Base-by-base conservation (phyloP, 2,113 vertebrate species). In the Halichoerus grypus region DNA sequence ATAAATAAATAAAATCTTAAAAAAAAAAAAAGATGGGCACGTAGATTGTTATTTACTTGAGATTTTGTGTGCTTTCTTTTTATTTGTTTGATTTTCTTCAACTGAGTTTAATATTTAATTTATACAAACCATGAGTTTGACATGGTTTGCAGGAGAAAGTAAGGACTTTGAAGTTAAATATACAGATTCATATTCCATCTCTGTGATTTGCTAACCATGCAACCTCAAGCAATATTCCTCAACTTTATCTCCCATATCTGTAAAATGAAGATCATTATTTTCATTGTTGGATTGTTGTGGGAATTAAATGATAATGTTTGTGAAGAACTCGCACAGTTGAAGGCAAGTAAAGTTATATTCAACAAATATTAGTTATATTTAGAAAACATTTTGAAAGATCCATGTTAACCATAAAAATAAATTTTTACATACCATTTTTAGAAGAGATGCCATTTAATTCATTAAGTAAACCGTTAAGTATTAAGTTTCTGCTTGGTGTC, bases 91-190 rank as follows among this genome's bases (percentile, higher is more conserved):
- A 69, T 53, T 77, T 69, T 88, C 28, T 57, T 51, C 19, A 71
- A 51, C n/a, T 79, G 26, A 84, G 28, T 79, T 84, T 85, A 79
- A 84, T 67, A 80, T 94, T 94, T 79, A 84, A 80, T 46, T 55
- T 46, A 33, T 31, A 46, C 1, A 72, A 94, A 42, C 21, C 61
- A 63, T 53, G 28, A 91, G 53, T 85, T 28, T 21, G 3, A 53
- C 6, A 61, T 85, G 4, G 21, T 39, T 77, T 90, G 39, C 19
- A 53, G 63, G 61, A 85, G 55, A 85, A 88, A 89, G 28, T 72
- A 83, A 36, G 79, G 33, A 80, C 9, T 85, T 39, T 63, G n/a
- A n/a, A 80, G 16, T 79, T 91, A 63, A 91, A 59, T 76, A 63
- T 28, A 53, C 1, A 28, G 39, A 7, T 61, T 84, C 42, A 91